These are phyloP conservation scores for Pavo muticus DNA, from an alignment of 2,113 vertebrate species.

Conservation along the genomic window DNA sequence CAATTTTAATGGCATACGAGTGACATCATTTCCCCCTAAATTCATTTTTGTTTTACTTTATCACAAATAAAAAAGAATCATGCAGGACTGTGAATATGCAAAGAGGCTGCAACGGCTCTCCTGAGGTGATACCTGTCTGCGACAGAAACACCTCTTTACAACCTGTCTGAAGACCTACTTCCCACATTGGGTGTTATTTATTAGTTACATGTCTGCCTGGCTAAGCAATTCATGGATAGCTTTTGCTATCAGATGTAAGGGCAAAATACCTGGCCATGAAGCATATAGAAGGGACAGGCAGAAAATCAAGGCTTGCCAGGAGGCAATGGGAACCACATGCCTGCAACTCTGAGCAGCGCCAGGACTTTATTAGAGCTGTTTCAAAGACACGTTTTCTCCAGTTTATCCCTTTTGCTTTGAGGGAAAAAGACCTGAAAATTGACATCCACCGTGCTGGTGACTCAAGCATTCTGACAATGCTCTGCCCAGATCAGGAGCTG, in stretches of 20 bases:
- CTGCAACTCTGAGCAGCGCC: not conserved
- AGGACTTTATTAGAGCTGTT: not conserved
- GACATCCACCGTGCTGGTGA: not conserved
- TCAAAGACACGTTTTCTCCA: not conserved
- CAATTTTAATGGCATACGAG: constrained; percentile 51
- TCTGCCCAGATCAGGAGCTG: not conserved
- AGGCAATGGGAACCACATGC: rapidly evolving
- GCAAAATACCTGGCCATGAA: not conserved
- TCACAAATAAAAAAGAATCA: constrained; percentile 17
- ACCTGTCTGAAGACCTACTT: not conserved
- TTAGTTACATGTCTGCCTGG: not conserved
- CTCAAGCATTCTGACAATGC: rapidly evolving
- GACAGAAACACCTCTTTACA: not conserved
- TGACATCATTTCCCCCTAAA: constrained; percentile 25
- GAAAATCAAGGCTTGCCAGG: not conserved
- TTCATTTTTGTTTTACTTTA: constrained; percentile 40
- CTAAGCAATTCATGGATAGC: not conserved
- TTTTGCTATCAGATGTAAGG: not conserved
- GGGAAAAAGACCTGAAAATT: not conserved
- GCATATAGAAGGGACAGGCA: not conserved
- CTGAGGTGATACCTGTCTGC: not conserved
- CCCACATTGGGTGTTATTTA: constrained; percentile 7
- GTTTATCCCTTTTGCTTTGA: not conserved
- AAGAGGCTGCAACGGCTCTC: not conserved
- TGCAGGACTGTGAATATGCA: not conserved